These are phyloP conservation scores for Phrynosoma platyrhinos DNA, from an alignment of 2,113 vertebrate species.

Conservation along the genomic window DNA sequence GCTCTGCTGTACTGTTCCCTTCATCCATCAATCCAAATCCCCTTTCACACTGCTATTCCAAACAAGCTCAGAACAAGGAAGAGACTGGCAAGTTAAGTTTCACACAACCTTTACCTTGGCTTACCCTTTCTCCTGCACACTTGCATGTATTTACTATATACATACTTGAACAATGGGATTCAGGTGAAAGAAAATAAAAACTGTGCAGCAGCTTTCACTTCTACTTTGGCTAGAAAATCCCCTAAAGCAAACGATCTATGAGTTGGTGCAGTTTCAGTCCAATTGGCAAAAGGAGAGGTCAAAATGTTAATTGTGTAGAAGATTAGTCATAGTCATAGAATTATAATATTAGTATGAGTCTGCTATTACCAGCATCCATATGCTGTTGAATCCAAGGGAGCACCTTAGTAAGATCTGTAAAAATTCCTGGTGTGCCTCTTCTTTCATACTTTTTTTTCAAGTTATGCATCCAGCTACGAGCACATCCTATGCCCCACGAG, in stretches of 20 bases:
- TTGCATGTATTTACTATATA: not conserved
- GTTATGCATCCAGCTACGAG: conserved; percentile 84
- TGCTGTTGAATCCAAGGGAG: conserved; percentile 84
- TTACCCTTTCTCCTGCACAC: not conserved
- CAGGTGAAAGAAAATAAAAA: not conserved
- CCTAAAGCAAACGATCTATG: not conserved
- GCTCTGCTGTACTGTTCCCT: too few relatives aligned
- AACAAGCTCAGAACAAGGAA: not conserved
- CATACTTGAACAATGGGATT: not conserved
- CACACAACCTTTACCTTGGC: not conserved
- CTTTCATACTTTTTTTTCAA: conserved; percentile 53
- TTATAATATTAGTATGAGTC: not conserved
- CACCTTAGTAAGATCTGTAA: conserved; percentile 82
- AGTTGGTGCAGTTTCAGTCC: not conserved
- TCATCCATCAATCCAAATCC: not conserved
- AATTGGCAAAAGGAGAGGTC: not conserved
- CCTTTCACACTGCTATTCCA: not conserved
- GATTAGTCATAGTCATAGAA: not conserved
- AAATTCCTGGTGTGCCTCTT: conserved; percentile 87
- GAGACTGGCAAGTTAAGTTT: too few relatives aligned
- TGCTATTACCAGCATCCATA: conserved; percentile 67
- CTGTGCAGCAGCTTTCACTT: not conserved
- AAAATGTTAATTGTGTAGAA: not conserved
- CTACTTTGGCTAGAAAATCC: not conserved
- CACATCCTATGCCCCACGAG: conserved; percentile 92